A percentile compares a stretch with the other conserved stretches of the same genome.
Conservation (phyloP, 2,888 invertebrate species). For the Griposia aprilina region DNA sequence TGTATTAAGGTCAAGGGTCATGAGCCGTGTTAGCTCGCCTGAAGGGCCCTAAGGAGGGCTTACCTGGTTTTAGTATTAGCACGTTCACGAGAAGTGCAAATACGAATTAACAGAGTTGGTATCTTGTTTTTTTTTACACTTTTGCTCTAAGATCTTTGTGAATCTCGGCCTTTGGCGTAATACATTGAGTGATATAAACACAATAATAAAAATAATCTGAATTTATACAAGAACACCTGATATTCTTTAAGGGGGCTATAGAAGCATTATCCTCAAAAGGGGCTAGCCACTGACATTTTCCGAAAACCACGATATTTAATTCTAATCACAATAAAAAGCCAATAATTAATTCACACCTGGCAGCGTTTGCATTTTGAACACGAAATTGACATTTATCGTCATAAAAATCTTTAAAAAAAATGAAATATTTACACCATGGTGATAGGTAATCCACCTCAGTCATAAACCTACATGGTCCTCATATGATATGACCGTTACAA, state of each 20-base stretch:
- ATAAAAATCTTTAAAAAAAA: neutral
- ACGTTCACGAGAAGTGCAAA: conserved; percentile 1
- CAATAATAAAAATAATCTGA: neutral
- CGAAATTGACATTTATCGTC: neutral
- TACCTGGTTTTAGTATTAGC: conserved; percentile 18
- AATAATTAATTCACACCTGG: neutral
- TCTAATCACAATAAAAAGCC: neutral
- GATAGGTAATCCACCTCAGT: neutral
- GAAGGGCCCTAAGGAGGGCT: conserved; percentile 22
- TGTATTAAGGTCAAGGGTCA: conserved; percentile 65
- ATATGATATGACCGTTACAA: neutral
- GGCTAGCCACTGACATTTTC: neutral
- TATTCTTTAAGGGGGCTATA: neutral
- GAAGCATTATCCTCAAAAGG: neutral
- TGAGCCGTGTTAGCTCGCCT: conserved; percentile 13
- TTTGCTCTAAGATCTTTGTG: neutral
- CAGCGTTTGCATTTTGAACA: neutral
- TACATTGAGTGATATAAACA: neutral
- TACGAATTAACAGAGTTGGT: neutral
- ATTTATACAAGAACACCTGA: neutral
- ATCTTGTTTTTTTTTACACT: neutral
- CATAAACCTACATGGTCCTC: neutral
- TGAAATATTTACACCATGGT: too few relatives aligned
- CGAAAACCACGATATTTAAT: neutral
- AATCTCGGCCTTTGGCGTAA: neutral